Evolutionary conservation across 2,888 invertebrate genomes (phyloP).

Genomic region (Lissonota sp.): DNA sequence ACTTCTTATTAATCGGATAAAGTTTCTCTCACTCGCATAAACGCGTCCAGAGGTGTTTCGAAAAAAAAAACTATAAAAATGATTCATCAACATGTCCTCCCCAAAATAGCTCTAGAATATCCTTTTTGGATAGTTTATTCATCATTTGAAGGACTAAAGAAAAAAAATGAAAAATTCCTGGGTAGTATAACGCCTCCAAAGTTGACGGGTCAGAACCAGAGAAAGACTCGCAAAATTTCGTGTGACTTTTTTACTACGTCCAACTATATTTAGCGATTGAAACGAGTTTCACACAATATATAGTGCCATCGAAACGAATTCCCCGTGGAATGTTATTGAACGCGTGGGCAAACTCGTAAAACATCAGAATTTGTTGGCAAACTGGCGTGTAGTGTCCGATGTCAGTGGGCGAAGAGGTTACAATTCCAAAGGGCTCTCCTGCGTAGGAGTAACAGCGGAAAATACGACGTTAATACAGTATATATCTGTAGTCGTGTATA

Average conservation of each 20-base stretch:
- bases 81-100: too few species aligned
- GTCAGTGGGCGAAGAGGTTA: conserved; percentile 7
- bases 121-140: too few species aligned
- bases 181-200: not conserved
- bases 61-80: too few species aligned
- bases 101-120: too few species aligned
- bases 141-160: too few species aligned
- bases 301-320: conserved; percentile 18
- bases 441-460: not conserved
- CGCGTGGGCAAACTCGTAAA: conserved; percentile 29
- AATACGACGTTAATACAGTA: not conserved
- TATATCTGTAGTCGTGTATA: not conserved
- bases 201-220: conserved; percentile 26
- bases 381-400: not conserved
- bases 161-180: too few species aligned
- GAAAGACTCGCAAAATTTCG: not conserved
- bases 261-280: not conserved
- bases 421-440: not conserved
- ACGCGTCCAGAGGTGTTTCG: too few species aligned
- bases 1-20: too few species aligned
- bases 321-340: conserved; percentile 32
- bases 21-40: too few species aligned
- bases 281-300: not conserved
- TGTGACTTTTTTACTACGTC: conserved; percentile 1
- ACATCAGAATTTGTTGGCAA: not conserved